Evolutionary conservation across 2,888 invertebrate genomes (phyloP).

Genomic region (Cosmorhoe ocellata): DNA sequence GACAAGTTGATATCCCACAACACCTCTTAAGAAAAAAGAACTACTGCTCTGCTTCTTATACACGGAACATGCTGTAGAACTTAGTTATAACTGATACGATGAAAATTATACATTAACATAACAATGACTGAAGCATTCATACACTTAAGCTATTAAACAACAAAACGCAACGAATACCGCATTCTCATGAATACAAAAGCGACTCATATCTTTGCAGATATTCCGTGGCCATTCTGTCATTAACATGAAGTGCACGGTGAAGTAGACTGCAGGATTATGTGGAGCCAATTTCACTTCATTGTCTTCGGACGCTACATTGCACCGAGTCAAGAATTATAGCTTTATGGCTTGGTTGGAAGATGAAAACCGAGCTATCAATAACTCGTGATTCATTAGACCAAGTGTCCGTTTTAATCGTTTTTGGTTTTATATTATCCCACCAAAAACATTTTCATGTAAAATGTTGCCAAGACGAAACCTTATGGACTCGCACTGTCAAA

Average conservation of each 20-base stretch:
- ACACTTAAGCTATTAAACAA: conserved; percentile 25
- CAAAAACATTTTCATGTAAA: no score
- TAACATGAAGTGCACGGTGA: conserved; percentile 23
- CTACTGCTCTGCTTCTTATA: no score
- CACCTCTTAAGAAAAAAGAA: no score
- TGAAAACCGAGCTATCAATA: conserved; percentile 3
- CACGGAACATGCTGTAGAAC: no score
- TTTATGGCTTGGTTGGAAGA: conserved; percentile 15
- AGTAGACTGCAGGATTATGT: conserved; percentile 16
- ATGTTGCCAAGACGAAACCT: no score
- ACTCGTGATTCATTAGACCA: no score
- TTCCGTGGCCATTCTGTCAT: conserved; percentile 18
- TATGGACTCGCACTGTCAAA: no score
- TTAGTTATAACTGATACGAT: not conserved
- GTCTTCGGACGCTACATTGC: conserved; percentile 22
- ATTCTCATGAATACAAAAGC: conserved; percentile 29
- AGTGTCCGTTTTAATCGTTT: no score
- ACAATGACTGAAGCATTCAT: conserved; percentile 8
- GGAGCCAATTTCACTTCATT: conserved; percentile 24
- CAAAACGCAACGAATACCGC: conserved; percentile 30
- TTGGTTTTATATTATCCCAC: no score
- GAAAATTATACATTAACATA: not conserved
- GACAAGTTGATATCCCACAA: no score
- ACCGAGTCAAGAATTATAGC: not conserved
- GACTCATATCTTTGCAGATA: conserved; percentile 18